Base-by-base conservation (phyloP, 2,888 invertebrate species). In the Drosophila multiciliata region DNA sequence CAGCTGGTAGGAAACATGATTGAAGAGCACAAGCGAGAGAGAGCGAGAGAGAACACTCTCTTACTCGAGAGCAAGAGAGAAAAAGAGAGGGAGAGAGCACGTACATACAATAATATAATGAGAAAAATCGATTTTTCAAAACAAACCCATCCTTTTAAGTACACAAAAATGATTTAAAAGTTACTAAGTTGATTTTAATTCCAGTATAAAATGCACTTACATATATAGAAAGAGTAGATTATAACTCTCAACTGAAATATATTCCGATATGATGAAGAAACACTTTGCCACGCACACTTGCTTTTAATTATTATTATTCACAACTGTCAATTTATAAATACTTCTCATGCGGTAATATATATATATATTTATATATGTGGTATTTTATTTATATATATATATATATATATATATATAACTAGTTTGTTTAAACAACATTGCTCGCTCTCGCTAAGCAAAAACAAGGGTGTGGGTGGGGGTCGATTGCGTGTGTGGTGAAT, bases 401-500 rank as follows among this genome's bases (percentile, higher is more conserved):
- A n/a, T n/a, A n/a, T 73, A 17, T 17, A n/a, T 9, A 7, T 26
- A 48, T 32, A 33, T 26, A 15, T 55, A 48, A 40, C 52, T 71
- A n/a, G 35, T 55, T 38, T 50, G 15, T 38, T 60, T 49, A 36
- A 57, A 58, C 61, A 66, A 54, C n/a, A 23, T 9, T n/a, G 7
- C 42, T 42, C 11, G 7, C 45, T 45, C 45, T 45, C 65, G 29
- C 59, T n/a, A 42, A 53, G 64, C 45, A 67, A 64, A 52, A 49
- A 50, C 26, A 23, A 58, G 33, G 29, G 36, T 62, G 49, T 48
- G 42, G 33, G 55, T 50, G 67, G 58, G 48, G 58, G 38, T 29
- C 29, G 57, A 53, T 17, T 59, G 57, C 71, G 73, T 66, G 61
- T 75, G 82, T 87, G 87, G 84, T 84, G 84, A 80, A 66, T 84